A percentile compares a stretch with the other conserved stretches of the same genome.
phyloP scores from a whole-genome alignment of 1,140 invertebrate species.

The Mamestra configurata region DNA sequence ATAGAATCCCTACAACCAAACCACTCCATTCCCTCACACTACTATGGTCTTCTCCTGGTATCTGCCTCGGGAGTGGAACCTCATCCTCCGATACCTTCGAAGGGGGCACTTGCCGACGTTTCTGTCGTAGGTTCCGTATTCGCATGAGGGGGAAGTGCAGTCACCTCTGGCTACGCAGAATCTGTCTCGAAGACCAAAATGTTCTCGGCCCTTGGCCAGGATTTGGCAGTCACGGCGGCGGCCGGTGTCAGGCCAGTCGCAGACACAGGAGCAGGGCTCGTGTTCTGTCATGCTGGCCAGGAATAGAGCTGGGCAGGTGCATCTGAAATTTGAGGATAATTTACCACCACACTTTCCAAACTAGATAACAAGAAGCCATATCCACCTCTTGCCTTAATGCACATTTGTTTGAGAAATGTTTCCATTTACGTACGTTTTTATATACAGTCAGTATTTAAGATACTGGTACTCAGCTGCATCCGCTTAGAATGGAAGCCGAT shows the following conservation, averaged over 20 bases:
- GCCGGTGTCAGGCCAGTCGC: conserved; percentile 86
- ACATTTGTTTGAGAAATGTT: too few relatives aligned
- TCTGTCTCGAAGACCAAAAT: conserved; percentile 91
- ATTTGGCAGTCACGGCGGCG: conserved; percentile 91
- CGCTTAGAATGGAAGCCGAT: too few relatives aligned
- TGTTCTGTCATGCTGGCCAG: conserved; percentile 88
- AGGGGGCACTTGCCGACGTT: conserved; percentile 90
- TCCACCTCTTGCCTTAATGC: too few relatives aligned
- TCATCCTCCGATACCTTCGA: conserved; percentile 69
- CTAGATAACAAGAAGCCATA: too few relatives aligned
- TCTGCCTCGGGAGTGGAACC: conserved; percentile 60
- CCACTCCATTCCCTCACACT: conserved; percentile 35
- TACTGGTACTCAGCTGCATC: too few relatives aligned
- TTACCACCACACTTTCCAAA: too few relatives aligned
- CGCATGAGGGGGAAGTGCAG: conserved; percentile 90
- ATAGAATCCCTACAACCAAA: conserved; percentile 7
- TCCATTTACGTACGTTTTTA: too few relatives aligned
- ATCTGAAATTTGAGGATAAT: conserved; percentile 86
- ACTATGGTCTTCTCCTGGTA: conserved; percentile 61
- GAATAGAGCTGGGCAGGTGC: conserved; percentile 92
- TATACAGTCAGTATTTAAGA: too few relatives aligned
- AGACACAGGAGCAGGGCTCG: conserved; percentile 91
- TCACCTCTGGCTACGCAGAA: conserved; percentile 90
- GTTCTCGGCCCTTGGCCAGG: conserved; percentile 91
- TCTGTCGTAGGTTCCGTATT: conserved; percentile 91